Evolutionary conservation across 2,113 vertebrate species (phyloP).

Genomic region (Triplophysa rosa): DNA sequence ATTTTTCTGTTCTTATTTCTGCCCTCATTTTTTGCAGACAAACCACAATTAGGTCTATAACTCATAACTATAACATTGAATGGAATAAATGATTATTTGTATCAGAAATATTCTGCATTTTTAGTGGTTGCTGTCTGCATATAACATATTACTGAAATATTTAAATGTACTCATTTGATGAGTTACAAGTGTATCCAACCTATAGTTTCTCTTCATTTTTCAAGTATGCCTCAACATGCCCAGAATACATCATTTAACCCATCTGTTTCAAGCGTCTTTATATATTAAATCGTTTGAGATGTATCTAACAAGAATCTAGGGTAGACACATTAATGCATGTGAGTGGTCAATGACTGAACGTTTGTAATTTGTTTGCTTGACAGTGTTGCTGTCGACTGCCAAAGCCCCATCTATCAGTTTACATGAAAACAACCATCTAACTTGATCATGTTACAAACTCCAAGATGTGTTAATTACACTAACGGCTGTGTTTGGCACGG

Average conservation of each 20-base stretch:
- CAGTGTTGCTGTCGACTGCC: slow-evolving; percentile 31
- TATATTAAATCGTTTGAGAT: not conserved
- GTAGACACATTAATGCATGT: not conserved
- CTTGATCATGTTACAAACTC: slow-evolving; percentile 3
- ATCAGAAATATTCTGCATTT: not conserved
- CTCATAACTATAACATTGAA: not conserved
- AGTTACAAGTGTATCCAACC: too few species aligned
- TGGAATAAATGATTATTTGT: not conserved
- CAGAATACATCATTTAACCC: not conserved
- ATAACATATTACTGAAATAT: not conserved
- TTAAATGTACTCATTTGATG: too few species aligned
- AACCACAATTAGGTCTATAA: not conserved
- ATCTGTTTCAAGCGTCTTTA: not conserved
- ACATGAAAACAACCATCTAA: slow-evolving; percentile 20
- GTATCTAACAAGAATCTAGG: not conserved
- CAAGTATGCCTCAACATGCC: not conserved
- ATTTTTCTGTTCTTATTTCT: too few species aligned
- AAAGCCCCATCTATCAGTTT: slow-evolving; percentile 27
- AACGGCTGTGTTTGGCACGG: slow-evolving; percentile 26
- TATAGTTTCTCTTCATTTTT: not conserved
- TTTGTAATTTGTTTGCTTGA: slow-evolving; percentile 27
- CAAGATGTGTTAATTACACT: slow-evolving; percentile 35
- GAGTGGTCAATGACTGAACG: not conserved
- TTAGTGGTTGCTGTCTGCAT: not conserved
- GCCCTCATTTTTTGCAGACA: not conserved